Evolutionary conservation across 2,888 invertebrate species (phyloP).

Genomic region (Nephrocerus scutellatus): DNA sequence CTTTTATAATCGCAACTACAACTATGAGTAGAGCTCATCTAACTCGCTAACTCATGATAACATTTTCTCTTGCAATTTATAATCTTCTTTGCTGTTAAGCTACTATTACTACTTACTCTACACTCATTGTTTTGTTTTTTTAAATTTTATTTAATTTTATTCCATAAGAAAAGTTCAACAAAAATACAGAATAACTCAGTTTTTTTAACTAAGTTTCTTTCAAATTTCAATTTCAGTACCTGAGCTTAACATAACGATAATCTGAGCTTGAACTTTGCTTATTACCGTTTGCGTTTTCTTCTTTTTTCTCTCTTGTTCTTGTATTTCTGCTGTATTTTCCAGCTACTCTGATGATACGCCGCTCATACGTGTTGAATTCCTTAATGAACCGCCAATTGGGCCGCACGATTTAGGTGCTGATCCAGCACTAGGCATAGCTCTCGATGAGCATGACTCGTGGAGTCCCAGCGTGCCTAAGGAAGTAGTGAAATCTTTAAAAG

Average conservation of each 20-base stretch:
- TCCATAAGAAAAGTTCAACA: too few relatives aligned
- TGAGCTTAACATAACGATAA: too few relatives aligned
- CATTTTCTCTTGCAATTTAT: too few relatives aligned
- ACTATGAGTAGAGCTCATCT: too few relatives aligned
- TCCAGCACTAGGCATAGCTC: conserved; percentile 67
- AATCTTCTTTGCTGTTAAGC: conserved; percentile 4
- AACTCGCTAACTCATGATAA: too few relatives aligned
- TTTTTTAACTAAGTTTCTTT: too few relatives aligned
- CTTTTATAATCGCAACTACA: too few relatives aligned
- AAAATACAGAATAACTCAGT: too few relatives aligned
- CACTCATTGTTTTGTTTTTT: conserved; percentile 5
- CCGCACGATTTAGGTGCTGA: conserved; percentile 77
- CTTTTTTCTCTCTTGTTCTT: not conserved
- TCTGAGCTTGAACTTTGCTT: not conserved
- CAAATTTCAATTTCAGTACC: too few relatives aligned
- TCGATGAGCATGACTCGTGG: conserved; percentile 89
- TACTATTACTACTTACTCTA: too few relatives aligned
- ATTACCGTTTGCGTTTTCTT: not conserved
- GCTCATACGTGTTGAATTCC: conserved; percentile 60
- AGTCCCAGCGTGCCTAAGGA: conserved; percentile 84
- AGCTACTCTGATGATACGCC: conserved; percentile 68
- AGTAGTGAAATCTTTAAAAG: conserved; percentile 61
- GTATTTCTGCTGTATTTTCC: conserved; percentile 21
- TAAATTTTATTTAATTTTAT: conserved; percentile 6
- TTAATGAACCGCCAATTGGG: conserved; percentile 65